A percentile compares a stretch with the other conserved stretches of the same genome.
phyloP scores from a whole-genome alignment of 2,888 invertebrate species.

The Nemotelus nigrinus region DNA sequence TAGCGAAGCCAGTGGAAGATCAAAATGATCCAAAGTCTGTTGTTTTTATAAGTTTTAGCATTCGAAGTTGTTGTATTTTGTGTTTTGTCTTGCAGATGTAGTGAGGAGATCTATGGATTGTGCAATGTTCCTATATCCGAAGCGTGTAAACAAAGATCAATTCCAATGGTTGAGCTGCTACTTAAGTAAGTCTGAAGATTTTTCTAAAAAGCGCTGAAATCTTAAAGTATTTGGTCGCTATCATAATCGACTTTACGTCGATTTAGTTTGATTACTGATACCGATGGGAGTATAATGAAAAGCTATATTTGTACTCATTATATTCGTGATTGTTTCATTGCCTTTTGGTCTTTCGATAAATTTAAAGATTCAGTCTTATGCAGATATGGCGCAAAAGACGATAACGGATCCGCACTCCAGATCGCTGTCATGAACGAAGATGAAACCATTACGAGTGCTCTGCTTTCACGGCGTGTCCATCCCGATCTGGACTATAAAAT shows the following conservation, averaged over 20 bases:
- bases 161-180: conserved; percentile 62
- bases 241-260: too few relatives aligned
- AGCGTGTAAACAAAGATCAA: conserved; percentile 63
- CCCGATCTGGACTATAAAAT: conserved; percentile 93
- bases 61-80: conserved; percentile 19
- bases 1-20: conserved; percentile 66
- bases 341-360: too few relatives aligned
- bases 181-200: conserved; percentile 56
- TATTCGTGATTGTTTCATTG: neutral
- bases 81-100: conserved; percentile 54
- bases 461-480: conserved; percentile 88
- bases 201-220: too few relatives aligned
- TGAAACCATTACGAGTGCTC: conserved; percentile 78
- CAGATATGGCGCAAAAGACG: conserved; percentile 84
- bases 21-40: conserved; percentile 62
- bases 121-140: conserved; percentile 64
- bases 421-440: conserved; percentile 80
- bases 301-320: neutral
- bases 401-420: conserved; percentile 82
- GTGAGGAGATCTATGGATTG: conserved; percentile 64
- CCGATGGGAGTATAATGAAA: neutral
- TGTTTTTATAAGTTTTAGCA: neutral
- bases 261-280: too few relatives aligned
- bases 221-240: too few relatives aligned
- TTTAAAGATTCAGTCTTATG: neutral